Evolutionary conservation across 37 sponge, comb jelly and placozoan genomes (phyloP), one percentile per base, ranked within the genome.

Genomic region (Lycopodina hypogea): DNA sequence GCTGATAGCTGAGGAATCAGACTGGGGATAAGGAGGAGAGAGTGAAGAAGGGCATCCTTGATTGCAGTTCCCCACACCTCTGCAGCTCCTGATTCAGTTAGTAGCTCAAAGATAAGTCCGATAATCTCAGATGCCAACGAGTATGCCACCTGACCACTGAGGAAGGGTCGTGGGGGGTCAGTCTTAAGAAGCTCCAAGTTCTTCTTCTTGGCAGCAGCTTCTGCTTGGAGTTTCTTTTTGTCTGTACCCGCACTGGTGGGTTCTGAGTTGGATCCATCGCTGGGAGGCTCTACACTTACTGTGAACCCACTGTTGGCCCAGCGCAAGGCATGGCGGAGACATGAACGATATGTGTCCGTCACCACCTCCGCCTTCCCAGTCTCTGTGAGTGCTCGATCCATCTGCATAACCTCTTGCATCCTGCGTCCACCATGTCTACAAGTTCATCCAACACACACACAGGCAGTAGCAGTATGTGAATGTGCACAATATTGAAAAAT

Each of bases 61-160:
- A 97, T 94, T 56, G 98, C 98, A 1, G 56, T 82, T 21, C 70
- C 69, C 98, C 98, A 97, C 40, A 92, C 90, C 30, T 86, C 84
- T 17, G 88, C 93, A 24, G 93, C 84, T 59, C 81, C 63, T 3
- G 84, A 66, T 37, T 78, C 85, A 18, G 86, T 92, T 65, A 92
- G 71, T 21, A 97, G 89, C 40, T 85, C 88, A 62, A 87, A 84
- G 24, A 97, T 78, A 21, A 97, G 70, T 0, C 90, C 84, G 18
- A 97, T 97, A 34, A 97, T 87, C 80, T 97, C 95, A 32, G 90
- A 82, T 0, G 94, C 98, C 56, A 97, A 67, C 4, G 98, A 97
- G 68, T 90, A 86, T 50, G 95, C 93, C 35, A 97, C 95, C 22
- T 84, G 93, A 0, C 98, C 98, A 88, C 98, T 97, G 52, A 97